Evolutionary conservation across 2,797 vertebrate genomes (phyloP).

Genomic region (Sylvia borin): DNA sequence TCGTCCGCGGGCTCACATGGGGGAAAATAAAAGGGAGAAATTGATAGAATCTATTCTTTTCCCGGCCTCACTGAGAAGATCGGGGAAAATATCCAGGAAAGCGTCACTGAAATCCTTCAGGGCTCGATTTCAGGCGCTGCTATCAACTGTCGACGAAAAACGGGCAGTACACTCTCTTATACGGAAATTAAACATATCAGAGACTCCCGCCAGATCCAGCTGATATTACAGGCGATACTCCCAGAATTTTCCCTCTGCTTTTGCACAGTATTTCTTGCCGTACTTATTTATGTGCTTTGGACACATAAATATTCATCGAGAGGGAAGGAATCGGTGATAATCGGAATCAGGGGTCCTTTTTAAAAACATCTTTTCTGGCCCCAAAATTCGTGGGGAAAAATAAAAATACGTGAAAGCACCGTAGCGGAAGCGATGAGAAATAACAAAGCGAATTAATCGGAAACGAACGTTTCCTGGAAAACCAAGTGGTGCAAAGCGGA

Average conservation of each 20-base stretch:
- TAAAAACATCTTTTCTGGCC: background rate
- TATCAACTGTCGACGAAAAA: background rate
- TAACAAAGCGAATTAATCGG: background rate
- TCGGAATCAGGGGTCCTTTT: background rate
- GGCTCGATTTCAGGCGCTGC: background rate
- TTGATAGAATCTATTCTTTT: background rate
- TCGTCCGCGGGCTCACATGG: background rate
- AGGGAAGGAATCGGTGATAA: background rate
- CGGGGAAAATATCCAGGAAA: background rate
- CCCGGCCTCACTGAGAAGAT: background rate
- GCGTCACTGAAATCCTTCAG: background rate
- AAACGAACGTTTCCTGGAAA: background rate
- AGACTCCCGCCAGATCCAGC: background rate
- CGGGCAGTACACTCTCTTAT: background rate
- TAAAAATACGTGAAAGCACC: background rate
- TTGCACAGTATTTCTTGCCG: background rate
- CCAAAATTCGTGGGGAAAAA: background rate
- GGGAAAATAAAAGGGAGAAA: background rate
- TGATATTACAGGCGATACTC: background rate
- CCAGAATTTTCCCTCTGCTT: background rate
- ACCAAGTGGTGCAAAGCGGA: background rate
- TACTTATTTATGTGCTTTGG: background rate
- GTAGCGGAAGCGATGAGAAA: background rate
- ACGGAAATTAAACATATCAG: background rate
- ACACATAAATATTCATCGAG: background rate